A percentile compares a stretch with the other conserved stretches of the same genome.
These are phyloP conservation scores for Bombus balteatus DNA, from an alignment of 1,140 invertebrate species.

Conservation along the genomic window DNA sequence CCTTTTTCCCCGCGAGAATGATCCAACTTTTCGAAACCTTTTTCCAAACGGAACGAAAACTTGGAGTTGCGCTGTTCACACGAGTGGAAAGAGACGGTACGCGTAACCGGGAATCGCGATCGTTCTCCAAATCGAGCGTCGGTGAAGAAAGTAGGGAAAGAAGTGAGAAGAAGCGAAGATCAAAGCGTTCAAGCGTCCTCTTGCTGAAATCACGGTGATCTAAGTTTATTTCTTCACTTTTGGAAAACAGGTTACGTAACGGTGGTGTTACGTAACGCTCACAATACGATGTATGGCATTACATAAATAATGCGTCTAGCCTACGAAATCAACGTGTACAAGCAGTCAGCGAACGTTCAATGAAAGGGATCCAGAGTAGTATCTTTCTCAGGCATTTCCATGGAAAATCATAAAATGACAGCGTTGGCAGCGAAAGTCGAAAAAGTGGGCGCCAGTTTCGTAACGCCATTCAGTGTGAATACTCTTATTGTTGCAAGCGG, in stretches of 20 bases:
- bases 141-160: slow-evolving; percentile 14
- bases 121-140: not conserved
- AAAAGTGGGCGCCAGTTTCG: not conserved
- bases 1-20: not conserved
- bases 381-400: not conserved
- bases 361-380: not conserved
- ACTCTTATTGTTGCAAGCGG: slow-evolving; percentile 8
- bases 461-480: slow-evolving; percentile 1
- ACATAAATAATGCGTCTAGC: slow-evolving; percentile 41
- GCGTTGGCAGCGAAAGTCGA: slow-evolving; percentile 13
- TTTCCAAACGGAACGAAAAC: not conserved
- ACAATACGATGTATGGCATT: slow-evolving; percentile 44
- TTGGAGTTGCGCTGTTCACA: not conserved
- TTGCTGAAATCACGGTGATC: slow-evolving; percentile 45
- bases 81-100: not conserved
- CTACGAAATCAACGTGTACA: not conserved
- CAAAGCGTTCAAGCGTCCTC: slow-evolving; percentile 31
- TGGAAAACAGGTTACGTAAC: slow-evolving; percentile 46
- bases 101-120: slow-evolving; percentile 1
- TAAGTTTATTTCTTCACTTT: slow-evolving; percentile 55
- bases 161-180: slow-evolving; percentile 10
- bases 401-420: not conserved
- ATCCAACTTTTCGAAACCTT: not conserved
- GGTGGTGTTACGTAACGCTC: slow-evolving; percentile 16
- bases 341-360: not conserved